phyloP scores from a whole-genome alignment of 2,113 vertebrate species.

The Sterrhoptilus dennistouni region DNA sequence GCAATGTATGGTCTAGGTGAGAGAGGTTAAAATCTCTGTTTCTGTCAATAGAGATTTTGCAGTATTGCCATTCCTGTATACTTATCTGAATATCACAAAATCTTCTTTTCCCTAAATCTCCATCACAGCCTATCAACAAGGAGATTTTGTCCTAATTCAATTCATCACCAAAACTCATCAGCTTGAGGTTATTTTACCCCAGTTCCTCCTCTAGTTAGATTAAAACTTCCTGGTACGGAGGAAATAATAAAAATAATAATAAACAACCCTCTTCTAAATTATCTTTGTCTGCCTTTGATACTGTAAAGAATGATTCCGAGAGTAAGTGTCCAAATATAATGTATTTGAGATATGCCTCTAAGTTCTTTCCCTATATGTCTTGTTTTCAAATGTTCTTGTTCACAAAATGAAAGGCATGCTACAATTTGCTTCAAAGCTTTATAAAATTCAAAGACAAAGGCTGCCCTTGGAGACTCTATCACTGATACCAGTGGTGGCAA shows the following conservation, averaged over 20 bases:
- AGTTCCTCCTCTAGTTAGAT: neutral
- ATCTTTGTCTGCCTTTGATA: neutral
- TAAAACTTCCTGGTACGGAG: neutral
- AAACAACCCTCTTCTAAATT: neutral
- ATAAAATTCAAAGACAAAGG: neutral
- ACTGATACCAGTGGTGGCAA: neutral
- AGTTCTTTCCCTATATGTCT: neutral
- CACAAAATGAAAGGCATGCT: neutral
- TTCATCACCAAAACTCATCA: neutral
- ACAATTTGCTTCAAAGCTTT: neutral
- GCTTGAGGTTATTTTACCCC: neutral
- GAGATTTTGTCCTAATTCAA: neutral
- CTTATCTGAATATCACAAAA: neutral
- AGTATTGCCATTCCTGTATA: neutral
- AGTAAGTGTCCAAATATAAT: neutral
- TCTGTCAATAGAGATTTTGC: neutral
- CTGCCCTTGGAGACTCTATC: neutral
- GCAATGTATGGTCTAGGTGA: neutral
- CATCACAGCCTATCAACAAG: neutral
- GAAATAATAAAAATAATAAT: neutral
- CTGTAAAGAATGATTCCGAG: neutral
- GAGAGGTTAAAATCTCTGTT: neutral
- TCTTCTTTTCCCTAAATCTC: neutral
- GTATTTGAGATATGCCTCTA: neutral
- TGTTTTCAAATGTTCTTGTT: neutral